Percentiles rank a stretch among this genome's conserved stretches.
These are phyloP conservation scores for Aphelenchoides besseyi DNA, from an alignment of 1,140 invertebrate genomes.

Conservation along the genomic window DNA sequence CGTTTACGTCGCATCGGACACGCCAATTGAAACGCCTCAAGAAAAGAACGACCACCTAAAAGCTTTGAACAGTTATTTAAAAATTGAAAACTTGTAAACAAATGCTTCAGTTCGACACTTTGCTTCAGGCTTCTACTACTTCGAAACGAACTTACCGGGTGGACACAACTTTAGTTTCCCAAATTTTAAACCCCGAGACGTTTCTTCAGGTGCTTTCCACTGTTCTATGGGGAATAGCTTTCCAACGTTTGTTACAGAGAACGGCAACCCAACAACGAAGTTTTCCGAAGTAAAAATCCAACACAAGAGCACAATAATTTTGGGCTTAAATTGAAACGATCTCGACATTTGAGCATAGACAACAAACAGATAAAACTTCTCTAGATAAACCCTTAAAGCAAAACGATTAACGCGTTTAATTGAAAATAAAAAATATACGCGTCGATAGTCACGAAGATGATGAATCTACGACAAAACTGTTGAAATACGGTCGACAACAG, in stretches of 20 bases:
- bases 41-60: constrained; percentile 40
- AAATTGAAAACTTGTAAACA: background rate
- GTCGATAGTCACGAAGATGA: too few relatives aligned
- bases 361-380: too few relatives aligned
- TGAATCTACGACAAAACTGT: too few relatives aligned
- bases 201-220: background rate
- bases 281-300: constrained; percentile 11
- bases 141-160: constrained; percentile 30
- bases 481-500: too few relatives aligned
- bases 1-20: constrained; percentile 37
- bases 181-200: constrained; percentile 27
- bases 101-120: background rate
- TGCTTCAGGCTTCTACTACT: background rate
- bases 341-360: too few relatives aligned
- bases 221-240: constrained; percentile 4
- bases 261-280: constrained; percentile 17
- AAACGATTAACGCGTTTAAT: too few relatives aligned
- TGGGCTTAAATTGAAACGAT: background rate
- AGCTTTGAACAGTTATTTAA: constrained; percentile 12
- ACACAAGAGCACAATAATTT: constrained; percentile 3
- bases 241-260: constrained; percentile 17
- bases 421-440: too few relatives aligned
- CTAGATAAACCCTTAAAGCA: too few relatives aligned
- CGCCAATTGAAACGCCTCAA: constrained; percentile 42
- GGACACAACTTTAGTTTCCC: constrained; percentile 40